Evolutionary conservation across 2,797 vertebrate genomes (phyloP).

Genomic region (Muscicapa striata): DNA sequence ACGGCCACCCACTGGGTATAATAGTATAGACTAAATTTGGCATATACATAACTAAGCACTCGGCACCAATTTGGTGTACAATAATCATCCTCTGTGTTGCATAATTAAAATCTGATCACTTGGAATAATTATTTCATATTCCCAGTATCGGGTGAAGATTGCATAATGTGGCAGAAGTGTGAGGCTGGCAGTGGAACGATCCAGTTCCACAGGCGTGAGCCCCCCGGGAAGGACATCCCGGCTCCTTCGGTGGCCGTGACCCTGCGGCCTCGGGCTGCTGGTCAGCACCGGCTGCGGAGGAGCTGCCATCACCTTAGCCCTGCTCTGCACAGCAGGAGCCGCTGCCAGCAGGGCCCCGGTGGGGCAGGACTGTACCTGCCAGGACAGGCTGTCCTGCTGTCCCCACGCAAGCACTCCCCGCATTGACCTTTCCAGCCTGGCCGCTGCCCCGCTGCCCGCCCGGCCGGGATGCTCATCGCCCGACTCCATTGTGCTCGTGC

Average conservation of each 20-base stretch:
- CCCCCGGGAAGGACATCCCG: accelerated
- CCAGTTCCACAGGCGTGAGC: background rate
- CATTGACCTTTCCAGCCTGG: slow-evolving; percentile 8
- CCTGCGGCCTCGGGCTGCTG: accelerated
- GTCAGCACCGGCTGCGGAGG: background rate
- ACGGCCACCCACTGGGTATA: slow-evolving; percentile 78
- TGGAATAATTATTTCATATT: slow-evolving; percentile 72
- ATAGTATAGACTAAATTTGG: slow-evolving; percentile 74
- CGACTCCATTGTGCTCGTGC: background rate
- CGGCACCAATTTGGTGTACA: slow-evolving; percentile 68
- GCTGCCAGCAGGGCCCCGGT: accelerated
- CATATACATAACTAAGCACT: slow-evolving; percentile 71
- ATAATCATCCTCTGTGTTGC: slow-evolving; percentile 68
- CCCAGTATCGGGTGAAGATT: slow-evolving; percentile 34
- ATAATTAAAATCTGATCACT: slow-evolving; percentile 75
- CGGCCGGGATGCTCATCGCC: background rate
- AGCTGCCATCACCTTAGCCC: background rate
- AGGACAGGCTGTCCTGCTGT: background rate
- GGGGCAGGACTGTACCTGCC: background rate
- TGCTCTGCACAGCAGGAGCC: accelerated
- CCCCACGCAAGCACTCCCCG: background rate
- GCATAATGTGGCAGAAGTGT: background rate
- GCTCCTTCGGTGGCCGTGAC: accelerated
- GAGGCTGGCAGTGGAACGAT: background rate
- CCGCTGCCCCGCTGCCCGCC: background rate